Percentiles rank a stretch among this genome's conserved stretches.
phyloP scores from a whole-genome alignment of 2,797 vertebrate species.

The Crenuchus spilurus region DNA sequence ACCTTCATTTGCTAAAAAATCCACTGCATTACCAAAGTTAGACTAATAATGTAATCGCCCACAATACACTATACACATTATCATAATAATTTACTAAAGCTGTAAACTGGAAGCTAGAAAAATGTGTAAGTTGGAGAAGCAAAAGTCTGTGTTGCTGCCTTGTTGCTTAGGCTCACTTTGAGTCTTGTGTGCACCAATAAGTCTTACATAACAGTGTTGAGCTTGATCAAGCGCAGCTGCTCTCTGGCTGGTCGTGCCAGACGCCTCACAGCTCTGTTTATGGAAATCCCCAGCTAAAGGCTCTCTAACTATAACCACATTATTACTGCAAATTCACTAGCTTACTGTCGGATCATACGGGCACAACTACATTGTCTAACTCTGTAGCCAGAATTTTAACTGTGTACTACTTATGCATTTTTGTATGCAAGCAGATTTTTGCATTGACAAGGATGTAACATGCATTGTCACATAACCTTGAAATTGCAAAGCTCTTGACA shows the following conservation, averaged over 20 bases:
- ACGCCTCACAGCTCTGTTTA: conserved; percentile 32
- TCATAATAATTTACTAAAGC: not conserved
- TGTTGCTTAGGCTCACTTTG: not conserved
- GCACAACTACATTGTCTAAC: not conserved
- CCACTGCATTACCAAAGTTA: not conserved
- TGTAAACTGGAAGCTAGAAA: conserved; percentile 1
- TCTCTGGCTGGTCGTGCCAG: conserved; percentile 3
- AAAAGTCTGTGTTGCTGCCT: not conserved
- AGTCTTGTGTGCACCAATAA: conserved; percentile 6
- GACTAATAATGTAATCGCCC: not conserved
- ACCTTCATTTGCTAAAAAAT: not conserved
- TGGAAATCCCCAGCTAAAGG: conserved; percentile 43
- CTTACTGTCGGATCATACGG: not conserved
- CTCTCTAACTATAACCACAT: conserved; percentile 17
- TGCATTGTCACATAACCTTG: no score
- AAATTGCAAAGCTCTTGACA: no score
- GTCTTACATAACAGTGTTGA: conserved; percentile 40
- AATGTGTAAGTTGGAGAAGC: not conserved
- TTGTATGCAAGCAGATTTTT: not conserved
- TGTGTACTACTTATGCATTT: not conserved
- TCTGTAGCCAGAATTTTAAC: not conserved
- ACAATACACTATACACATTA: no score
- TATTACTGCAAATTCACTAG: conserved; percentile 3
- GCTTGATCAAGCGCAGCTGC: conserved; percentile 34
- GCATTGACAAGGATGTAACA: no score